These are phyloP conservation scores for Sebastes vulpes DNA, from an alignment of 2,797 vertebrate genomes.

Conservation along the genomic window DNA sequence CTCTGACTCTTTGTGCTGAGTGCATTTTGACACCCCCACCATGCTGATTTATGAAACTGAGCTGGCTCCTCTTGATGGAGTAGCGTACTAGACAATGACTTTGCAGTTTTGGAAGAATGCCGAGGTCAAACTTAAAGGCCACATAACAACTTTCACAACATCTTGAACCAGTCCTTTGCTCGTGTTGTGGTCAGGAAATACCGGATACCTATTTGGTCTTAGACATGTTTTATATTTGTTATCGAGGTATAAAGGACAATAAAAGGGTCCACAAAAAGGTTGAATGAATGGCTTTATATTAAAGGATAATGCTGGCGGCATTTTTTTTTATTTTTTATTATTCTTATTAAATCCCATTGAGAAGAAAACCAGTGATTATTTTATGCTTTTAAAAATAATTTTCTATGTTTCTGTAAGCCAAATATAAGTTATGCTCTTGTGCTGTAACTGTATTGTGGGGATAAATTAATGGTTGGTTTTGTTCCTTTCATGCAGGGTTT, in stretches of 20 bases:
- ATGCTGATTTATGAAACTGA: background rate
- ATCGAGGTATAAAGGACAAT: background rate
- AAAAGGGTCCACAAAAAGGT: background rate
- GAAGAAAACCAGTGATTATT: background rate
- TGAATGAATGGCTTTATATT: background rate
- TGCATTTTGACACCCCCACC: background rate
- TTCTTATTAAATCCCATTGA: background rate
- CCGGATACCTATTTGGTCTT: background rate
- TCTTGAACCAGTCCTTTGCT: background rate
- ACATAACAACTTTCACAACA: background rate
- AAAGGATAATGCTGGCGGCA: background rate
- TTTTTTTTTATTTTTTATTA: background rate
- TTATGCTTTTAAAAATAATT: background rate
- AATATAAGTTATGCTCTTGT: background rate
- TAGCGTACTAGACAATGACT: conserved; percentile 20
- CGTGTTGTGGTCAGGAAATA: background rate
- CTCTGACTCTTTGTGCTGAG: background rate
- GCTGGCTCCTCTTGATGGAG: background rate
- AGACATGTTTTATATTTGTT: background rate
- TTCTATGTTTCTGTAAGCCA: background rate
- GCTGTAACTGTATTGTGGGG: background rate
- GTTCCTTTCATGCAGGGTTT: background rate
- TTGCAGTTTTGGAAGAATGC: conserved; percentile 27
- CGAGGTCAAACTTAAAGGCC: background rate
- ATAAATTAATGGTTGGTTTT: background rate